Base-by-base conservation (phyloP, 2,113 vertebrate species). In the Oceanodroma tethys region DNA sequence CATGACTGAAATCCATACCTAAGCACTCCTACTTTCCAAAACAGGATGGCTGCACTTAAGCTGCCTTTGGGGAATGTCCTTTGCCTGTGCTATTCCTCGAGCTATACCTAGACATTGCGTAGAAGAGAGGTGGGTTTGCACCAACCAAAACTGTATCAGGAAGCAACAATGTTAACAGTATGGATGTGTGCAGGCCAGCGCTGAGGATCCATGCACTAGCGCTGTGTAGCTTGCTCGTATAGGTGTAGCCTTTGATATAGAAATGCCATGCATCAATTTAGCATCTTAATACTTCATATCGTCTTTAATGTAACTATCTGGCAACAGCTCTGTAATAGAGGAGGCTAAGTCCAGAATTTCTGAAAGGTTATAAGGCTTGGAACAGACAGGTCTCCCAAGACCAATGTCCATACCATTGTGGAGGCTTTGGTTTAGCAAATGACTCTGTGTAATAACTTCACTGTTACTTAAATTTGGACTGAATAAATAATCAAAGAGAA, bases 161-260 rank as follows among this genome's bases (percentile, higher is more conserved):
- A 48, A 62, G 60, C 68, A 13, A 12, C 12, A 23, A 10, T 2
- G 0, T 38, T 63, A n/a, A 36, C 10, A 17, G 16, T 26, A 30
- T 26, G 0, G 0, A 40, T 34, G 26, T 25, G 22, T 20, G 14
- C 11, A 40, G 63, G n/a, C n/a, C 18, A 11, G 5, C 15, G 26
- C 40, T 63, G 32, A 40, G 48, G 29, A 52, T 58, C 36, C 36
- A 7, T 26, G 22, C 20, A 2, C 36, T 2, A 22, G 12, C 17
- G 12, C 32, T 40, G 10, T 12, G 25, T 25, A 38, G 11, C 52
- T 80, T 38, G n/a, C 26, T 63, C 9, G 13, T 30, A 5, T 13
- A 30, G 19, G 8, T 38, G 27, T 58, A 75, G 38, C 38, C 48
- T 75, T 86, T 36, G 38, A 10, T 58, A 10, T 10, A 40, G 63